Percentiles rank a stretch among this genome's conserved stretches.
Evolutionary conservation across 2,888 invertebrate species (phyloP).

Genomic region (Leucophora obtusa): DNA sequence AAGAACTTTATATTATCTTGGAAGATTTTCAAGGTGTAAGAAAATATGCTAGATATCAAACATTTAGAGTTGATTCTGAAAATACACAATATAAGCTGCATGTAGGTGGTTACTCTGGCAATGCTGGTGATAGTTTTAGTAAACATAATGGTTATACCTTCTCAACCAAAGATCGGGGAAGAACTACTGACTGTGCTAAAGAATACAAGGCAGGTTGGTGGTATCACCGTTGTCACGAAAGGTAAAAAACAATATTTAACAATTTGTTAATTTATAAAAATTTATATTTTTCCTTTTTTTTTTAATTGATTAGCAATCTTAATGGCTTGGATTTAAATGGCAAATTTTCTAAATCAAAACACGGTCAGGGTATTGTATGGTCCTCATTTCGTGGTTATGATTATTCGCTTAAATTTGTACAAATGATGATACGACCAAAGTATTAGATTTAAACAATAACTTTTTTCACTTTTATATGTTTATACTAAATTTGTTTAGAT

Average conservation of each 20-base stretch:
- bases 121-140: conserved; percentile 10
- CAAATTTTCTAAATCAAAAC: background rate
- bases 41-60: conserved; percentile 20
- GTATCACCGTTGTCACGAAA: background rate
- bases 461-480: too few relatives aligned
- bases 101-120: conserved; percentile 1
- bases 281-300: background rate
- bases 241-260: too few relatives aligned
- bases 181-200: background rate
- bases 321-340: background rate
- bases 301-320: background rate
- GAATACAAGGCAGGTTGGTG: conserved; percentile 15
- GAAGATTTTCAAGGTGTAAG: conserved; percentile 11
- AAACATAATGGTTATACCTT: background rate
- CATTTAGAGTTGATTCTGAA: conserved; percentile 3
- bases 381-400: conserved; percentile 10
- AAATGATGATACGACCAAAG: conserved; percentile 24
- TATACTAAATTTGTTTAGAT: too few relatives aligned
- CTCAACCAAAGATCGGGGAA: conserved; percentile 5
- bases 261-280: too few relatives aligned
- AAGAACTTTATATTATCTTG: conserved; percentile 7
- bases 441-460: background rate
- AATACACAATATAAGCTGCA: conserved; percentile 7
- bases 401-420: conserved; percentile 11
- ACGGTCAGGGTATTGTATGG: background rate